Percentiles rank a stretch among this genome's conserved stretches.
These are phyloP conservation scores for Acropora tenuis DNA, from an alignment of 64 coral and sea anemone genomes.

Conservation along the genomic window DNA sequence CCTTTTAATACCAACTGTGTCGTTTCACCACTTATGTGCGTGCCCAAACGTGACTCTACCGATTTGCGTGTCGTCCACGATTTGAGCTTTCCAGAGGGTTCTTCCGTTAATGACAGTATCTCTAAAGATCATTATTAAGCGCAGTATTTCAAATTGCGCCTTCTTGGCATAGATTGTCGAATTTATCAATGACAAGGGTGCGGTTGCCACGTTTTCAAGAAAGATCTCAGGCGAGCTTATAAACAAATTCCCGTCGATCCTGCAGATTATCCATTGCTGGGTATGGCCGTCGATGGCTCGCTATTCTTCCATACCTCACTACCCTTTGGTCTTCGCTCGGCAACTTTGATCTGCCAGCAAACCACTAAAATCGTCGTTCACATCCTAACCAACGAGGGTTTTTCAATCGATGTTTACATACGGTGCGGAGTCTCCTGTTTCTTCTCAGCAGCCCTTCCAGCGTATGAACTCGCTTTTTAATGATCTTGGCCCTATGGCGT, in stretches of 20 bases:
- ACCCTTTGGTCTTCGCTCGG: conserved; percentile 62
- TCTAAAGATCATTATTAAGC: conserved; percentile 41
- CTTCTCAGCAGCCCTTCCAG: conserved; percentile 21
- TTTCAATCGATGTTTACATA: conserved; percentile 48
- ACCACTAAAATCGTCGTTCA: conserved; percentile 52
- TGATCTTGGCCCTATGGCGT: conserved; percentile 46
- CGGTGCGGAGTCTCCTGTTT: conserved; percentile 27
- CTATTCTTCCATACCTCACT: conserved; percentile 56
- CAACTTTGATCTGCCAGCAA: conserved; percentile 56
- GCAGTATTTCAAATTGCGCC: conserved; percentile 33
- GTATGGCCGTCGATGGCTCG: conserved; percentile 5
- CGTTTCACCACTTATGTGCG: conserved; percentile 41
- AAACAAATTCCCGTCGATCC: conserved; percentile 71
- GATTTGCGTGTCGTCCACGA: conserved; percentile 34
- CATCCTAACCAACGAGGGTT: conserved; percentile 29
- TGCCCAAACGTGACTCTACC: conserved; percentile 50
- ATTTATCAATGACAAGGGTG: conserved; percentile 45
- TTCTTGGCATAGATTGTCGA: conserved; percentile 54
- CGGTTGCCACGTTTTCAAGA: conserved; percentile 73
- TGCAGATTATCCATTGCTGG: conserved; percentile 32
- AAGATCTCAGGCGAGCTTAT: conserved; percentile 52
- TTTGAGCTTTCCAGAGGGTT: conserved; percentile 41
- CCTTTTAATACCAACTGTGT: conserved; percentile 49
- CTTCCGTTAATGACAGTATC: conserved; percentile 41
- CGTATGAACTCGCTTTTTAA: conserved; percentile 32